phyloP scores from a whole-genome alignment of 1,140 invertebrate species.

The Nylanderia fulva region DNA sequence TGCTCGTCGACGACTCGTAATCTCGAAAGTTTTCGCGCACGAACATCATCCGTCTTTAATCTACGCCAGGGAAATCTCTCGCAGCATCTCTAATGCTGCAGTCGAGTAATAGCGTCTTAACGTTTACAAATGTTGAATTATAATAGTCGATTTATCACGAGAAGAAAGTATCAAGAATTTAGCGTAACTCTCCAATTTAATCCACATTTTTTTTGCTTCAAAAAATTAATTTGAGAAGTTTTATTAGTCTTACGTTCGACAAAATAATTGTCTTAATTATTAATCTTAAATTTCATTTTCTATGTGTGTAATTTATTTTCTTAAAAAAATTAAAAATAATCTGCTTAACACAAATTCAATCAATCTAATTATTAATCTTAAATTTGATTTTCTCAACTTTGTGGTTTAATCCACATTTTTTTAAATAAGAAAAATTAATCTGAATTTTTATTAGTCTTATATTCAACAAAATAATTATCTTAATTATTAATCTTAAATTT shows the following conservation, averaged over 20 bases:
- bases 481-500: conserved; percentile 16
- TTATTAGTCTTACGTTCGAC: not conserved
- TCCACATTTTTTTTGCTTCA: not conserved
- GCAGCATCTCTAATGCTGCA: not conserved
- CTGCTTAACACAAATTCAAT: no score
- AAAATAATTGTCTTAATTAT: not conserved
- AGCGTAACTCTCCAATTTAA: not conserved
- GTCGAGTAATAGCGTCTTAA: conserved; percentile 2
- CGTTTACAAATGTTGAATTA: not conserved
- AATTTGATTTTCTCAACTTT: no score
- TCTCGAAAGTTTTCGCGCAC: conserved; percentile 23
- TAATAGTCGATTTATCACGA: not conserved
- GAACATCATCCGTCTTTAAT: conserved; percentile 29
- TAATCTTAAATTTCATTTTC: conserved; percentile 3
- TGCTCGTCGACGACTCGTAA: conserved; percentile 9
- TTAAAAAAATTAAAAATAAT: no score
- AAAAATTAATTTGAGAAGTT: not conserved
- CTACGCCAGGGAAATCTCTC: conserved; percentile 5
- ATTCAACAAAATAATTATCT: not conserved
- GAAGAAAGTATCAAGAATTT: not conserved
- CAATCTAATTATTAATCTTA: no score
- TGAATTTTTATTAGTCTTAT: not conserved
- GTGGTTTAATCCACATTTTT: no score
- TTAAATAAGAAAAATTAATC: not conserved
- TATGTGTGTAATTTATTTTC: not conserved